Percentiles rank a stretch among this genome's conserved stretches.
phyloP scores from a whole-genome alignment of 2,113 vertebrate genomes.

The Paratilapia polleni region DNA sequence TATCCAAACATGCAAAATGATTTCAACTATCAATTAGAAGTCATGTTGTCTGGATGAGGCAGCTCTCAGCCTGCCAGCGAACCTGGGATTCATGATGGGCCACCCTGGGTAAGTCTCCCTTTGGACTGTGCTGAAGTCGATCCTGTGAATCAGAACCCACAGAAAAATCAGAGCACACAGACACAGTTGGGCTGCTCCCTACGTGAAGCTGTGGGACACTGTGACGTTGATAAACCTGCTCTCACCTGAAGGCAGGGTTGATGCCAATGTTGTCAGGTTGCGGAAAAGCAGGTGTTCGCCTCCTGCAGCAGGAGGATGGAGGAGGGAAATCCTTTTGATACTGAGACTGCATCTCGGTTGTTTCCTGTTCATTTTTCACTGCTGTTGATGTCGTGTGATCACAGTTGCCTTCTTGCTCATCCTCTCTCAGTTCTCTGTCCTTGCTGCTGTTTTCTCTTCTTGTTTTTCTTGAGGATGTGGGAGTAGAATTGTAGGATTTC shows the following conservation, averaged over 20 bases:
- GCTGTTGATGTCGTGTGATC: not conserved
- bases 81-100: constrained; percentile 30
- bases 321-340: constrained; percentile 78
- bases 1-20: not conserved
- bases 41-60: not conserved
- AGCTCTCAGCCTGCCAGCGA: not conserved
- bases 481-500: constrained; percentile 54
- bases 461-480: constrained; percentile 53
- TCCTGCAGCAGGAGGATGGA: constrained; percentile 35
- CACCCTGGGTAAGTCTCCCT: constrained; percentile 72
- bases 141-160: constrained; percentile 61
- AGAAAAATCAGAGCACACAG: constrained; percentile 10
- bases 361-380: not conserved
- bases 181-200: not conserved
- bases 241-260: constrained; percentile 75
- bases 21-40: not conserved
- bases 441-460: constrained; percentile 33
- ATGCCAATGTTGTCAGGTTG: constrained; percentile 81
- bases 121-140: constrained; percentile 73
- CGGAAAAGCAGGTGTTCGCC: constrained; percentile 63
- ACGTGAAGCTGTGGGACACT: not conserved
- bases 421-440: not conserved
- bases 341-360: constrained; percentile 59
- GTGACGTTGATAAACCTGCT: not conserved
- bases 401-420: constrained; percentile 3